Evolutionary conservation across 2,888 invertebrate genomes (phyloP).

Genomic region (Drosophila atroscutellata): DNA sequence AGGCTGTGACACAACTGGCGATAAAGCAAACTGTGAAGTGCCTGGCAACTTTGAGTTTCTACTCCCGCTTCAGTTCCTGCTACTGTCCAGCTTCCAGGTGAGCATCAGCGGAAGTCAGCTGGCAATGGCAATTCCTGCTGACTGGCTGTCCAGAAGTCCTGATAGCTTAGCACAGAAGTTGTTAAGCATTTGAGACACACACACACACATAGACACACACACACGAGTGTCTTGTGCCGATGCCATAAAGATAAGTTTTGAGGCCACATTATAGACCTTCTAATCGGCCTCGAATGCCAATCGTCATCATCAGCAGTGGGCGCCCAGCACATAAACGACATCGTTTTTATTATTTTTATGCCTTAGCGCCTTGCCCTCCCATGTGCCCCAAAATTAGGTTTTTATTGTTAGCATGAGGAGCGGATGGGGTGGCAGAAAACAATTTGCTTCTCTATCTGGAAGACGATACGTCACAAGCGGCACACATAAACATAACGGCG

Average conservation of each 20-base stretch:
- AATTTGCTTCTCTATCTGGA: slow-evolving; percentile 81
- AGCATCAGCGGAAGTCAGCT: slow-evolving; percentile 36
- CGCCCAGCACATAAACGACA: slow-evolving; percentile 46
- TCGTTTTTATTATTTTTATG: slow-evolving; percentile 71
- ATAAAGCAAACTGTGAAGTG: slow-evolving; percentile 62
- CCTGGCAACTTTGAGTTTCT: slow-evolving; percentile 3
- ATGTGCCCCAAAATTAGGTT: slow-evolving; percentile 48
- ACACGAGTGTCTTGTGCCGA: slow-evolving; percentile 41
- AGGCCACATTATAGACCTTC: slow-evolving; percentile 61
- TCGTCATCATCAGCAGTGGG: slow-evolving; percentile 43
- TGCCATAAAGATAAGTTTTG: slow-evolving; percentile 71
- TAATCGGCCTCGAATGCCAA: slow-evolving; percentile 67
- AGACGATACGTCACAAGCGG: slow-evolving; percentile 76
- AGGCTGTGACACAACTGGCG: slow-evolving; percentile 51
- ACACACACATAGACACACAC: slow-evolving; percentile 3
- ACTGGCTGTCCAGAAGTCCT: slow-evolving; percentile 35
- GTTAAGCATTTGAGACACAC: slow-evolving; percentile 38
- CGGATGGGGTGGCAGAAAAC: slow-evolving; percentile 50
- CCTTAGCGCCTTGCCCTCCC: slow-evolving; percentile 35
- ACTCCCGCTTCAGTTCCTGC: background rate
- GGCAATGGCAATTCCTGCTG: slow-evolving; percentile 34
- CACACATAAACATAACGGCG: slow-evolving; percentile 57
- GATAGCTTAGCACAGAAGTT: slow-evolving; percentile 65
- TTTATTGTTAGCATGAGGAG: slow-evolving; percentile 49
- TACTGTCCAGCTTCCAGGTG: slow-evolving; percentile 49